A percentile compares a stretch with the other conserved stretches of the same genome.
Evolutionary conservation across 2,888 invertebrate species (phyloP).

Genomic region (Drosophila lutescens): DNA sequence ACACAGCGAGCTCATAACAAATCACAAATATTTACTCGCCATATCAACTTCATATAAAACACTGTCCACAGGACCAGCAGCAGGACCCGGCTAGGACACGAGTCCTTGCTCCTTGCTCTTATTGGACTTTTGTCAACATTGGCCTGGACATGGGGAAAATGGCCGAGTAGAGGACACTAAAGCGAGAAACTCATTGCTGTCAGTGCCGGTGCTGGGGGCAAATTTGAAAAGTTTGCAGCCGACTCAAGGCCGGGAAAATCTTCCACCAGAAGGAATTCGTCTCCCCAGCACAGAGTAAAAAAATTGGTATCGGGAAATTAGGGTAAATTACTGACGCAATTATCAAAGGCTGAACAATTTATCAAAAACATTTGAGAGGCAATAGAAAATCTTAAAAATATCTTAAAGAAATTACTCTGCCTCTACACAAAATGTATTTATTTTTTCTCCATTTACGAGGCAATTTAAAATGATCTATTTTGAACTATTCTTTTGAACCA

Average conservation of each 20-base stretch:
- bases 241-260: conserved; percentile 57
- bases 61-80: conserved; percentile 42
- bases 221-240: conserved; percentile 80
- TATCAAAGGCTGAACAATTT: too few species aligned
- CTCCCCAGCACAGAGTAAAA: background rate
- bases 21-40: conserved; percentile 78
- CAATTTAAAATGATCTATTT: too few species aligned
- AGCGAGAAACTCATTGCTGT: conserved; percentile 79
- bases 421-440: too few species aligned
- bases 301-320: background rate
- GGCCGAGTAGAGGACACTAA: conserved; percentile 12
- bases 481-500: too few species aligned
- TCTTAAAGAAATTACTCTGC: too few species aligned
- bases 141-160: conserved; percentile 38
- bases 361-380: too few species aligned
- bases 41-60: conserved; percentile 77
- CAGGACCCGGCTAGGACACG: conserved; percentile 16
- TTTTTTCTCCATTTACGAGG: too few species aligned
- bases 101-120: conserved; percentile 51
- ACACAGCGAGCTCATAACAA: conserved; percentile 67
- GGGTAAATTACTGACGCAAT: too few species aligned
- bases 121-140: conserved; percentile 76
- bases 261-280: conserved; percentile 33
- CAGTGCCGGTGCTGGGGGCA: conserved; percentile 63
- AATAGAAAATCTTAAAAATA: too few species aligned